Percentiles rank a stretch among this genome's conserved stretches.
Evolutionary conservation across 2,888 invertebrate genomes (phyloP).

Genomic region (Xestoiulus laeticollis): DNA sequence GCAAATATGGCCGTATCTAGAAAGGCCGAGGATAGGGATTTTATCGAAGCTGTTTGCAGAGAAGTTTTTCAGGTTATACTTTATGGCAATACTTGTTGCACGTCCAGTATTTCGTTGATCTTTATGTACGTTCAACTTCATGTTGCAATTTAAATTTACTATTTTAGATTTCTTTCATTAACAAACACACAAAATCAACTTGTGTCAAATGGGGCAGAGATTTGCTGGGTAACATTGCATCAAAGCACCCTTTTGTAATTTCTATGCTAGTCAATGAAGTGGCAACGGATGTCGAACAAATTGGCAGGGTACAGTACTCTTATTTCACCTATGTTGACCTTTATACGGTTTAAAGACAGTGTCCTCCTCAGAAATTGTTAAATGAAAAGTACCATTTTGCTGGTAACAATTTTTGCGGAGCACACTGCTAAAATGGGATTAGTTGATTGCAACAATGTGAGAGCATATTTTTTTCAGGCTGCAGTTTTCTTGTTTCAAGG

Average conservation of each 20-base stretch:
- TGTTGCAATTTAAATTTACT: not conserved
- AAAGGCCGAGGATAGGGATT: constrained; percentile 70
- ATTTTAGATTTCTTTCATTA: constrained; percentile 77
- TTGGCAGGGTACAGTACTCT: constrained; percentile 54
- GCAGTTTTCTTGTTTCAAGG: constrained; percentile 77
- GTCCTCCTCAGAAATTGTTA: no score
- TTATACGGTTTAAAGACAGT: no score
- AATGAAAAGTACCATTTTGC: no score
- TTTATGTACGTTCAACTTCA: not conserved
- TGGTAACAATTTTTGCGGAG: no score
- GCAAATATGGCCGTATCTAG: constrained; percentile 81
- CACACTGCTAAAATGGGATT: no score
- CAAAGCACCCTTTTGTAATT: constrained; percentile 75
- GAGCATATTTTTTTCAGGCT: constrained; percentile 62
- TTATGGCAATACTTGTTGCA: not conserved
- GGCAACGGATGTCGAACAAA: constrained; percentile 47
- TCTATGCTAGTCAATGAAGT: constrained; percentile 71
- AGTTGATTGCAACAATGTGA: no score
- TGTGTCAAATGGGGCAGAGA: constrained; percentile 80
- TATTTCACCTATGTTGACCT: no score
- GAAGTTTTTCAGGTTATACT: constrained; percentile 75
- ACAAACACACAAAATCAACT: constrained; percentile 73
- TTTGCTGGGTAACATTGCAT: constrained; percentile 75
- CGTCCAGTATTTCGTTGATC: constrained; percentile 75
- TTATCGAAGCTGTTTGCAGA: constrained; percentile 73